Percentiles rank a stretch among this genome's conserved stretches.
Conservation (phyloP, 2,113 vertebrate genomes). For the Thymallus thymallus region DNA sequence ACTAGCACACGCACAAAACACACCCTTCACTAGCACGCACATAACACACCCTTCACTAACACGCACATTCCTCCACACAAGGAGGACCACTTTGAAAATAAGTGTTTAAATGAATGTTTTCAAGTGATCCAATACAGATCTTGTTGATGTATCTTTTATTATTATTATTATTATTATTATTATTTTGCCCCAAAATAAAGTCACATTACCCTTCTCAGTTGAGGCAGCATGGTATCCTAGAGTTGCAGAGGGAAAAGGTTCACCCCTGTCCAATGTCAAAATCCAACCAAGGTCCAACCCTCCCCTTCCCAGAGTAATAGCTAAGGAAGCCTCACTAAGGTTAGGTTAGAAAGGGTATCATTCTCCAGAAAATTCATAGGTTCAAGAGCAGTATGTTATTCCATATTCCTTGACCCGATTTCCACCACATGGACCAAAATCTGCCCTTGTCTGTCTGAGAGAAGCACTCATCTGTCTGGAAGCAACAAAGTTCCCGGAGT, state of each 20-base stretch:
- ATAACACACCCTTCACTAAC: too few relatives aligned
- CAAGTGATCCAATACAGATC: too few relatives aligned
- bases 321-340: slow-evolving; percentile 3
- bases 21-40: too few relatives aligned
- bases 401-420: slow-evolving; percentile 21
- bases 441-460: slow-evolving; percentile 13
- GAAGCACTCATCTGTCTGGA: slow-evolving; percentile 33
- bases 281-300: not conserved
- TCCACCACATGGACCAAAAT: slow-evolving; percentile 17
- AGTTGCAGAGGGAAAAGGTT: not conserved
- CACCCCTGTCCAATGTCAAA: not conserved
- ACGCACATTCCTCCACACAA: too few relatives aligned
- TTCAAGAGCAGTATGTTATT: slow-evolving; percentile 31
- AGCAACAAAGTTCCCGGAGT: slow-evolving; percentile 31
- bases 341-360: slow-evolving; percentile 28
- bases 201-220: not conserved
- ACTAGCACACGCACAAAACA: too few relatives aligned
- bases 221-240: not conserved
- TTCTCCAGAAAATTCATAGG: slow-evolving; percentile 19
- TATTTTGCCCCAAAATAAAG: not conserved
- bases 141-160: not conserved
- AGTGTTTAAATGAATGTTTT: too few relatives aligned
- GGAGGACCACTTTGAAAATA: too few relatives aligned
- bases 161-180: not conserved
- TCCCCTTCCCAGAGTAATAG: slow-evolving; percentile 11